Evolutionary conservation across 1,140 invertebrate species (phyloP).

Genomic region (Laodelphax striatellus): DNA sequence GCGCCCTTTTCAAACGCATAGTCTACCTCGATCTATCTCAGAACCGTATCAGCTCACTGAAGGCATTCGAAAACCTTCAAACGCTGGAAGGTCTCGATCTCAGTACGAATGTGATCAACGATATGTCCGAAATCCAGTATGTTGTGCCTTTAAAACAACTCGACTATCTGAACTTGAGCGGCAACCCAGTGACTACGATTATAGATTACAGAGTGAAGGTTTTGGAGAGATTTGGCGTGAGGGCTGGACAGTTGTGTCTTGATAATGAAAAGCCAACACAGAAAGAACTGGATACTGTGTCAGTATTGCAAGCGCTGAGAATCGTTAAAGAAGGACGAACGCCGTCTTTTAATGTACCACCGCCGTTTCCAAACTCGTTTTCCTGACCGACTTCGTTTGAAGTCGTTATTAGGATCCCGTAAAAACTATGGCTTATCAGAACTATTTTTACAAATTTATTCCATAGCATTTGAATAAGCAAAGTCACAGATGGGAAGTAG

Average conservation of each 20-base stretch:
- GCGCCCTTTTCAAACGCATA: slow-evolving; percentile 81
- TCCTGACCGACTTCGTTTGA: not conserved
- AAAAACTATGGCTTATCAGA: no score
- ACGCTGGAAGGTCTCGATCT: slow-evolving; percentile 76
- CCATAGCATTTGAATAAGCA: no score
- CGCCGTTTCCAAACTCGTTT: slow-evolving; percentile 7
- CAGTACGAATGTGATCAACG: slow-evolving; percentile 69
- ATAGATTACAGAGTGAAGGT: slow-evolving; percentile 86
- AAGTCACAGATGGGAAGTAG: no score
- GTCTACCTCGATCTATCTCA: slow-evolving; percentile 74
- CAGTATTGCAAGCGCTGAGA: slow-evolving; percentile 74
- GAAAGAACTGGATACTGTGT: slow-evolving; percentile 82
- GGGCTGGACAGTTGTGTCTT: slow-evolving; percentile 63
- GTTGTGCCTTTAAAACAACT: slow-evolving; percentile 73
- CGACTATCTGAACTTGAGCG: slow-evolving; percentile 71
- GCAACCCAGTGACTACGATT: slow-evolving; percentile 76
- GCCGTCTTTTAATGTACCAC: slow-evolving; percentile 18
- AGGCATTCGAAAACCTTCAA: slow-evolving; percentile 71
- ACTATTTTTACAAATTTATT: no score
- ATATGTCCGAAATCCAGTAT: slow-evolving; percentile 69
- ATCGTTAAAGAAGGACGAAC: slow-evolving; percentile 49
- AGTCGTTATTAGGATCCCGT: no score
- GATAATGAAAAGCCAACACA: slow-evolving; percentile 79
- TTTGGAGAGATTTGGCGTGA: slow-evolving; percentile 65
- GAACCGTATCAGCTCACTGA: slow-evolving; percentile 64